phyloP scores from a whole-genome alignment of 2,888 invertebrate species.

The Hyposoter didymator region DNA sequence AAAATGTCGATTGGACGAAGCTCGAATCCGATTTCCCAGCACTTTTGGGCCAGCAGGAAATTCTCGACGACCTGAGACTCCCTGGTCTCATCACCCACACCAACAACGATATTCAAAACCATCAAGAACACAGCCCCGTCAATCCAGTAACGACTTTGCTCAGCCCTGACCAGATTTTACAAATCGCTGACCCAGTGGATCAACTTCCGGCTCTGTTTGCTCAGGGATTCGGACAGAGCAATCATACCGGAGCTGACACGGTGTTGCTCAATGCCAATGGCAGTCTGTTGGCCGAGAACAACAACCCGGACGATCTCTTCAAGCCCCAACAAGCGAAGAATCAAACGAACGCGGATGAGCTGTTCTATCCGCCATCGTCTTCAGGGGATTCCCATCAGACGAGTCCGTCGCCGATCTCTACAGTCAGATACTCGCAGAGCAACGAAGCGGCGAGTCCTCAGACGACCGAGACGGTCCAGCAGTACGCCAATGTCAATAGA shows the following conservation, averaged over 20 bases:
- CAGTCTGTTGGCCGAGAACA: constrained; percentile 79
- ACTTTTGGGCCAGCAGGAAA: constrained; percentile 78
- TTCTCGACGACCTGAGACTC: constrained; percentile 79
- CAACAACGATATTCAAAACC: constrained; percentile 77
- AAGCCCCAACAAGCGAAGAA: constrained; percentile 70
- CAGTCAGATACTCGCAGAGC: constrained; percentile 23
- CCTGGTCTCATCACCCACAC: constrained; percentile 78
- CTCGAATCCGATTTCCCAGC: constrained; percentile 76
- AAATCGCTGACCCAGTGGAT: constrained; percentile 82
- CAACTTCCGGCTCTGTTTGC: constrained; percentile 81
- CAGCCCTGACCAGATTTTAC: constrained; percentile 81
- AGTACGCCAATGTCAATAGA: constrained; percentile 44
- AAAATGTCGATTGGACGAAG: constrained; percentile 72
- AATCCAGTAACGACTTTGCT: constrained; percentile 80
- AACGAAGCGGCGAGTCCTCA: constrained; percentile 10
- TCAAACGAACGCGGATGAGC: background rate
- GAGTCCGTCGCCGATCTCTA: constrained; percentile 21
- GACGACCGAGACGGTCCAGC: constrained; percentile 7
- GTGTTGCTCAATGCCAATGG: constrained; percentile 84
- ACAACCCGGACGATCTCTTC: constrained; percentile 83
- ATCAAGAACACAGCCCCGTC: constrained; percentile 66
- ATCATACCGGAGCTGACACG: constrained; percentile 81
- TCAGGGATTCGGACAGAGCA: constrained; percentile 78
- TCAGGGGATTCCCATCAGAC: constrained; percentile 3
- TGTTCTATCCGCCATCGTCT: background rate